phyloP scores from a whole-genome alignment of 2,888 invertebrate genomes.

The Chaitophorus viminalis region DNA sequence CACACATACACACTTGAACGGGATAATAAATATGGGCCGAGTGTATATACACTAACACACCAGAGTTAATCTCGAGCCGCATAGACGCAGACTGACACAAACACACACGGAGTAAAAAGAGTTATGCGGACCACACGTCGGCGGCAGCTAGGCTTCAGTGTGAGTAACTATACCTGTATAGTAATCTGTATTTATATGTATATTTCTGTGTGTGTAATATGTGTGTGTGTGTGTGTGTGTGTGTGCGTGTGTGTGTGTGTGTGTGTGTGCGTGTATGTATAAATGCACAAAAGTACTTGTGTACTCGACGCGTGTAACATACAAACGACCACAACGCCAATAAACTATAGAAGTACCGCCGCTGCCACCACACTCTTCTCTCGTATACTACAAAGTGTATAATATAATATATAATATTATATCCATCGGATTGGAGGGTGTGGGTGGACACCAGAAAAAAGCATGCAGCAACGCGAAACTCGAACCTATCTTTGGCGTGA shows the following conservation, averaged over 20 bases:
- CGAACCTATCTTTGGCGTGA: neutral
- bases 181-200: neutral
- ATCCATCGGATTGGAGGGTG: neutral
- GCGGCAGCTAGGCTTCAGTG: neutral
- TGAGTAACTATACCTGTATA: neutral
- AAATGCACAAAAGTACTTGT: conserved; percentile 28
- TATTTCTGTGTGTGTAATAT: no score
- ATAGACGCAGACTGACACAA: neutral
- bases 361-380: neutral
- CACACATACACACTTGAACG: neutral
- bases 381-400: neutral
- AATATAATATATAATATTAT: neutral
- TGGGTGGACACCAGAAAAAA: neutral
- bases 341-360: neutral
- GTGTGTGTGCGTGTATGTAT: neutral
- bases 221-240: no score
- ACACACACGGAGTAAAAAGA: conserved; percentile 27
- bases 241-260: neutral
- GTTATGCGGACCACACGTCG: conserved; percentile 53
- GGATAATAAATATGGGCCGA: neutral
- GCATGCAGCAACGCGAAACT: neutral
- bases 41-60: neutral
- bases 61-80: conserved; percentile 22
- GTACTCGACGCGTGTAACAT: neutral
- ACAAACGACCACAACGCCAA: conserved; percentile 32